phyloP scores from a whole-genome alignment of 2,113 vertebrate species.

The Proteles cristata region DNA sequence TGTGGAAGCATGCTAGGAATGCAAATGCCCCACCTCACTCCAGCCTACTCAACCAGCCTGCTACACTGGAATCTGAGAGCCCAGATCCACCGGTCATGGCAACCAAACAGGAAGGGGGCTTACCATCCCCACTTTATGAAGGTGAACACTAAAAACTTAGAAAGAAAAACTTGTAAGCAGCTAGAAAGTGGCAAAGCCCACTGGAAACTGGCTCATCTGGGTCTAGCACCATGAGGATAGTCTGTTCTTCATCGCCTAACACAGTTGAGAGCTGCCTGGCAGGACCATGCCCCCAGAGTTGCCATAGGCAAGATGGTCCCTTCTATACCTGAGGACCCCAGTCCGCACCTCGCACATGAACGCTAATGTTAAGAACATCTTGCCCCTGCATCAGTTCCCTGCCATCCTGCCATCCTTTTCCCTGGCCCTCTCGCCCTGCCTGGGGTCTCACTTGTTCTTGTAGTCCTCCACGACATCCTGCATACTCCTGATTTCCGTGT shows the following conservation, averaged over 20 bases:
- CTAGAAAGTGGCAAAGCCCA: background rate
- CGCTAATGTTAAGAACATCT: background rate
- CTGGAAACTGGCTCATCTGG: background rate
- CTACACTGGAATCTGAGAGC: background rate
- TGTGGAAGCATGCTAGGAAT: background rate
- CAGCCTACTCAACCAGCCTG: background rate
- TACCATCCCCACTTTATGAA: background rate
- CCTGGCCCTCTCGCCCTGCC: background rate
- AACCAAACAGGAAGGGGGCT: background rate
- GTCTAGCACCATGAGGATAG: background rate
- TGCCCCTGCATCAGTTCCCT: background rate
- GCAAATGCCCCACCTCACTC: background rate
- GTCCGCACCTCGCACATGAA: background rate
- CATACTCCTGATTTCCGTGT: conserved; percentile 89
- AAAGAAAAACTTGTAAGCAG: background rate
- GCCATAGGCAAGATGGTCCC: accelerated
- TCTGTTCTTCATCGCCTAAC: background rate
- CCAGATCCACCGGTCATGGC: background rate
- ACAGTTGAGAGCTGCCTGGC: background rate
- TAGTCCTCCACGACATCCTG: conserved; percentile 92
- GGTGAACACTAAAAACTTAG: background rate
- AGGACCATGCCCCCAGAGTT: background rate
- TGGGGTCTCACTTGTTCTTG: conserved; percentile 88
- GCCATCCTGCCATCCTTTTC: background rate
- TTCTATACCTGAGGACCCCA: background rate